Conservation (phyloP, 1,140 invertebrate genomes). For the Lepidurus arcticus region DNA sequence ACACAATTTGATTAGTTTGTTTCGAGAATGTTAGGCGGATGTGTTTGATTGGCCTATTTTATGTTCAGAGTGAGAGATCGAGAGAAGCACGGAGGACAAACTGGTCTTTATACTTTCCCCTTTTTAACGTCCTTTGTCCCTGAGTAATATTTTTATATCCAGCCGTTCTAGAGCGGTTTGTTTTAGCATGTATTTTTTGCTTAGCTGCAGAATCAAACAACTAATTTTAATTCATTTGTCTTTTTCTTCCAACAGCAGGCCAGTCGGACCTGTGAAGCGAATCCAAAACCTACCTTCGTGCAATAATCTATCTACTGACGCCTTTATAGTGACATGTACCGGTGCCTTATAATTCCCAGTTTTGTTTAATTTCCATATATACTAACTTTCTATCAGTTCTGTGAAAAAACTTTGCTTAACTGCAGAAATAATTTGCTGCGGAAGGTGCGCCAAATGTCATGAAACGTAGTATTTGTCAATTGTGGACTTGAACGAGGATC, state of each 20-base stretch:
- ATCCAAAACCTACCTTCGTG: not conserved
- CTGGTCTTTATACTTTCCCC: not conserved
- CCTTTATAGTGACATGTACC: not conserved
- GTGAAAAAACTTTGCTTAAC: not conserved
- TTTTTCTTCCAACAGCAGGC: conserved; percentile 17
- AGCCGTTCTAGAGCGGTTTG: not conserved
- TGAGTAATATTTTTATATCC: not conserved
- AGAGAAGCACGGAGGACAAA: not conserved
- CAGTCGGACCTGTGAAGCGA: conserved; percentile 27
- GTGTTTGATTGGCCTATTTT: conserved; percentile 22
- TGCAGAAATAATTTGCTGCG: not conserved
- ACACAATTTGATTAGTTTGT: not conserved
- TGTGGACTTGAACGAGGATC: not conserved
- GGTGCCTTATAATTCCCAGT: not conserved
- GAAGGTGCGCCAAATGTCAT: conserved; percentile 3
- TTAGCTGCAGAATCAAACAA: not conserved
- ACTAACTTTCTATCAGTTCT: not conserved
- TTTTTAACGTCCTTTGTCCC: not conserved
- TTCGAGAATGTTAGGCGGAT: not conserved
- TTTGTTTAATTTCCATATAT: not conserved
- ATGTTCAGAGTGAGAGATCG: conserved; percentile 9
- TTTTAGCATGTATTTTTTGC: not conserved
- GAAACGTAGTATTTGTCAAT: conserved; percentile 14
- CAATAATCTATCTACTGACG: conserved; percentile 2
- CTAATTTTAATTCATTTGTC: not conserved